phyloP scores from a whole-genome alignment of 2,888 invertebrate genomes.

The Auanema sp. region DNA sequence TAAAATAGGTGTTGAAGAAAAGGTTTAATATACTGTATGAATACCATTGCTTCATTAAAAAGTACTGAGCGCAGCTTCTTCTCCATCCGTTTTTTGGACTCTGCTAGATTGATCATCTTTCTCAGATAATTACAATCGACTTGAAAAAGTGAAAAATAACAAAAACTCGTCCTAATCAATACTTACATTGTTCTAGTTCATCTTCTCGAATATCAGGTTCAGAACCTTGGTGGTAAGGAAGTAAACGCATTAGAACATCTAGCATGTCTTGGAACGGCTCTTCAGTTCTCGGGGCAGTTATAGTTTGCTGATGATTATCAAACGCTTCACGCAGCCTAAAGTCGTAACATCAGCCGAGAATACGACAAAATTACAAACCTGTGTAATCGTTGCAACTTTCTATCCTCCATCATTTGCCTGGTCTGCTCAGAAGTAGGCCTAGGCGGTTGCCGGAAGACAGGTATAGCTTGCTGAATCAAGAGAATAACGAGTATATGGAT shows the following conservation, averaged over 20 bases:
- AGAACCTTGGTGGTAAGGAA: slow-evolving; percentile 27
- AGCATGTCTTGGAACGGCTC: slow-evolving; percentile 23
- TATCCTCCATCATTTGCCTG: not conserved
- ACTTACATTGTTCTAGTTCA: slow-evolving; percentile 32
- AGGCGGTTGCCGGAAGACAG: slow-evolving; percentile 1
- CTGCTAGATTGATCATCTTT: slow-evolving; percentile 11
- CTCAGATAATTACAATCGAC: slow-evolving; percentile 26
- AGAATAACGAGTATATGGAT: too few species aligned
- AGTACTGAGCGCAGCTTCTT: slow-evolving; percentile 19
- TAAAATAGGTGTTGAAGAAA: slow-evolving; percentile 4
- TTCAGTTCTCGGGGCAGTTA: slow-evolving; percentile 22
- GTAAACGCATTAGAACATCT: slow-evolving; percentile 30
- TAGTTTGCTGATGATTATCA: slow-evolving; percentile 5
- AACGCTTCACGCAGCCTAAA: slow-evolving; percentile 16
- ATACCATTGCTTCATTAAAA: slow-evolving; percentile 26
- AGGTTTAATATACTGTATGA: not conserved
- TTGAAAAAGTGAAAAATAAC: slow-evolving; percentile 13
- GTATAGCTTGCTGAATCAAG: not conserved
- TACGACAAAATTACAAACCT: not conserved
- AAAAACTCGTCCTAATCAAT: not conserved
- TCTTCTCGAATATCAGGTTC: slow-evolving; percentile 23
- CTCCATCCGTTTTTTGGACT: slow-evolving; percentile 8
- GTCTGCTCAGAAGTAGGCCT: not conserved
- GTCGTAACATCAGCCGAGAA: not conserved
- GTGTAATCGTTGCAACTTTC: not conserved